A percentile compares a stretch with the other conserved stretches of the same genome.
phyloP scores from a whole-genome alignment of 2,797 vertebrate species.

The Helostoma temminkii region DNA sequence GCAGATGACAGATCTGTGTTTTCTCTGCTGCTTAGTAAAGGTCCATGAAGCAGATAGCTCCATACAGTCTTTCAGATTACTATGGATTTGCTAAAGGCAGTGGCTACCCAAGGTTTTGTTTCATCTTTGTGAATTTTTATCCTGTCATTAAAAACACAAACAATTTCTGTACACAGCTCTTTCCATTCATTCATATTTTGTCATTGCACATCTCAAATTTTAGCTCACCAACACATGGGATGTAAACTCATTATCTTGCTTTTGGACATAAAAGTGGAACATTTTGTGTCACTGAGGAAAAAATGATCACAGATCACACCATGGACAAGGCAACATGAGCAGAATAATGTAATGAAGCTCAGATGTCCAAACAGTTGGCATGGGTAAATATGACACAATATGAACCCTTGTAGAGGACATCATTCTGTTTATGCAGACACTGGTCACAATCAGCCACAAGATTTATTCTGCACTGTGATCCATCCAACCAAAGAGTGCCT shows the following conservation, averaged over 20 bases:
- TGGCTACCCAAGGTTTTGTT: constrained; percentile 80
- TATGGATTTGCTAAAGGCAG: constrained; percentile 79
- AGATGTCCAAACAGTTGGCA: constrained; percentile 30
- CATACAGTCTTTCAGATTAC: constrained; percentile 82
- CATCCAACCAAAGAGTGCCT: constrained; percentile 26
- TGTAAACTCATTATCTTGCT: constrained; percentile 11
- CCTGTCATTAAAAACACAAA: constrained; percentile 73
- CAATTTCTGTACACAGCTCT: constrained; percentile 48
- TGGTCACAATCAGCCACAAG: constrained; percentile 12
- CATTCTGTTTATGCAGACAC: constrained; percentile 21
- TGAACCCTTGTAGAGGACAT: constrained; percentile 16
- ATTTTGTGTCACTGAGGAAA: constrained; percentile 31
- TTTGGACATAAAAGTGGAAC: constrained; percentile 30
- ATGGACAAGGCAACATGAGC: constrained; percentile 24
- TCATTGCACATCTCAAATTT: constrained; percentile 25
- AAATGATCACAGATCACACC: constrained; percentile 9
- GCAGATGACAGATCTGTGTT: constrained; percentile 80
- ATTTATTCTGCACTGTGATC: constrained; percentile 31
- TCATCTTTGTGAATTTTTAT: constrained; percentile 83
- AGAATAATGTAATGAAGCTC: constrained; percentile 29
- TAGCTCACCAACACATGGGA: constrained; percentile 17
- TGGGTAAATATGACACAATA: constrained; percentile 17
- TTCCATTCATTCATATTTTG: constrained; percentile 37
- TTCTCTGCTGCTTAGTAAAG: constrained; percentile 79
- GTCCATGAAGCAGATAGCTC: constrained; percentile 78